These are phyloP conservation scores for Eremobia ochroleuca DNA, from an alignment of 2,888 invertebrate genomes.

Conservation along the genomic window DNA sequence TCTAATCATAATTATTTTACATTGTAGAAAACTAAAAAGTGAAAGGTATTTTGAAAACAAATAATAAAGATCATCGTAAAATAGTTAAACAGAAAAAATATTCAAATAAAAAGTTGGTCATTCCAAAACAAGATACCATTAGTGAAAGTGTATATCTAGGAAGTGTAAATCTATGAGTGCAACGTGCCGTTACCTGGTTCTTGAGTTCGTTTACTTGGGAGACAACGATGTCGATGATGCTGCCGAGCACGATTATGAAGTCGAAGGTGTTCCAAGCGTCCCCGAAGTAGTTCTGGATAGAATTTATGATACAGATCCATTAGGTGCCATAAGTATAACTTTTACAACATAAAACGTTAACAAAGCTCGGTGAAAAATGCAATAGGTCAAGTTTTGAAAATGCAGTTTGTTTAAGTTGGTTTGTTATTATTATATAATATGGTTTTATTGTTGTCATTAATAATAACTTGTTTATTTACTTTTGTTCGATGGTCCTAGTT, in stretches of 20 bases:
- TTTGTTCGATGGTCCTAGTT: too few relatives aligned
- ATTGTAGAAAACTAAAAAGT: background rate
- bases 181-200: slow-evolving; percentile 85
- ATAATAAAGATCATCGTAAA: background rate
- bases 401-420: background rate
- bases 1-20: background rate
- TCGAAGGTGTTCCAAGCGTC: slow-evolving; percentile 99
- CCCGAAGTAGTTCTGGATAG: slow-evolving; percentile 97
- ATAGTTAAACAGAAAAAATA: background rate
- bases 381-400: background rate
- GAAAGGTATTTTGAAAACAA: background rate
- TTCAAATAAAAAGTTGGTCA: slow-evolving; percentile 37
- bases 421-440: too few relatives aligned
- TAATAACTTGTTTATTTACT: too few relatives aligned
- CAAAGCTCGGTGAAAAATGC: background rate
- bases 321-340: background rate
- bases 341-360: background rate
- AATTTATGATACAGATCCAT: background rate
- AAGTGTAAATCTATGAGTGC: slow-evolving; percentile 61
- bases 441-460: too few relatives aligned
- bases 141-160: slow-evolving; percentile 60
- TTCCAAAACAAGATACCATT: slow-evolving; percentile 69
- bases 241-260: slow-evolving; percentile 98
- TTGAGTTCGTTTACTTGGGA: slow-evolving; percentile 98
- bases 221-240: slow-evolving; percentile 99